Conservation (phyloP, 1,140 invertebrate genomes). For the Trichonephila clavipes region DNA sequence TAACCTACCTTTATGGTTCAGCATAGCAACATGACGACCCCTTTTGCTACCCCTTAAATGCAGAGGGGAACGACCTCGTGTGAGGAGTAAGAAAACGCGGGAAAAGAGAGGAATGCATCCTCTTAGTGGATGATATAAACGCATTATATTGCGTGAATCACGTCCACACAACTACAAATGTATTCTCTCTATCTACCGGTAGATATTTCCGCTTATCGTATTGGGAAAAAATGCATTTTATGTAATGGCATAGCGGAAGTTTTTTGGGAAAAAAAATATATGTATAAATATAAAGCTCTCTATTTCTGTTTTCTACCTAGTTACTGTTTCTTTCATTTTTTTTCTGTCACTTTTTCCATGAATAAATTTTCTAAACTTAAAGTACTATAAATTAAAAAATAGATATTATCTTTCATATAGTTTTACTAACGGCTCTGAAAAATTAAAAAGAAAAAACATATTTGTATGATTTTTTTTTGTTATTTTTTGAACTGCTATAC, state of each 20-base stretch:
- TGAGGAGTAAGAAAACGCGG: conserved; percentile 16
- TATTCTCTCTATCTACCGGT: not conserved
- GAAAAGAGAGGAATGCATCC: not conserved
- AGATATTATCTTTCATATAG: no score
- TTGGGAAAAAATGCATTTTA: not conserved
- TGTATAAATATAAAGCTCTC: no score
- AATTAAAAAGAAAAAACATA: no score
- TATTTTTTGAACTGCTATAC: no score
- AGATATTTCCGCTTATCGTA: not conserved
- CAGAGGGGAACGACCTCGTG: conserved; percentile 54
- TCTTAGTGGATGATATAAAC: conserved; percentile 28
- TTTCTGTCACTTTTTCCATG: not conserved
- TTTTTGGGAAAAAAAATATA: not conserved
- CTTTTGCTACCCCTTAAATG: conserved; percentile 66
- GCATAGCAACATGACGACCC: conserved; percentile 7
- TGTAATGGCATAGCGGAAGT: conserved; percentile 11
- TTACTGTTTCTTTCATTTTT: not conserved
- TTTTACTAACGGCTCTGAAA: no score
- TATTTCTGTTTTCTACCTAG: not conserved
- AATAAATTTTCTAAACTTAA: not conserved
- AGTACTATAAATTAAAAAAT: no score
- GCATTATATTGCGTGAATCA: conserved; percentile 27
- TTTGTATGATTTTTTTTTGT: no score
- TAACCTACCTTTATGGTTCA: not conserved
- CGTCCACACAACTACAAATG: not conserved